Conservation (phyloP, 2,797 vertebrate species). For the Aselliscus stoliczkanus region DNA sequence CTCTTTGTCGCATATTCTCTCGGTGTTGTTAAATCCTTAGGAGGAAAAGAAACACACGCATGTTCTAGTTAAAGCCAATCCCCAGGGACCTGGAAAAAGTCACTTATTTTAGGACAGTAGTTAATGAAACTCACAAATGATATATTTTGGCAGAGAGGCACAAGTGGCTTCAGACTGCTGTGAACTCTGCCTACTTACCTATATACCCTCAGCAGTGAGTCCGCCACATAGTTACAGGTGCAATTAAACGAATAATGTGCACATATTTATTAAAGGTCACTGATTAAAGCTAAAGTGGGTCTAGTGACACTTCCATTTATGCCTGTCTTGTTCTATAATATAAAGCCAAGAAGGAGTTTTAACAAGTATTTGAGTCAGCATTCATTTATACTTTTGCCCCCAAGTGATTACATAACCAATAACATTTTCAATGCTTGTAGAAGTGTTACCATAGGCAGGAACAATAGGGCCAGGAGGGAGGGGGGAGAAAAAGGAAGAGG, state of each 20-base stretch:
- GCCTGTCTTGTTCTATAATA: neutral
- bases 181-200: neutral
- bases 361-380: neutral
- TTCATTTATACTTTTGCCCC: neutral
- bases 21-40: constrained; percentile 92
- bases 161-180: neutral
- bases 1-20: constrained; percentile 96
- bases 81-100: neutral
- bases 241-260: neutral
- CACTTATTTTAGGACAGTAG: neutral
- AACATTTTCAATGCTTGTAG: neutral
- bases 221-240: neutral
- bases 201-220: neutral
- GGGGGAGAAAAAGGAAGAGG: too few relatives aligned
- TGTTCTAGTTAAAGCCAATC: neutral
- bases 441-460: neutral
- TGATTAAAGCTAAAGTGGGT: neutral
- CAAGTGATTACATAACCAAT: neutral
- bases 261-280: neutral
- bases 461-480: too few relatives aligned
- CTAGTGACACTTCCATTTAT: neutral
- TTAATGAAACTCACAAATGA: neutral
- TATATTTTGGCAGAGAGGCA: neutral
- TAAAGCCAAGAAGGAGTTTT: neutral
- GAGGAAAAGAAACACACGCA: constrained; percentile 12